Percentiles rank a stretch among this genome's conserved stretches.
phyloP scores from a whole-genome alignment of 2,888 invertebrate species.

The Conus canariensis region DNA sequence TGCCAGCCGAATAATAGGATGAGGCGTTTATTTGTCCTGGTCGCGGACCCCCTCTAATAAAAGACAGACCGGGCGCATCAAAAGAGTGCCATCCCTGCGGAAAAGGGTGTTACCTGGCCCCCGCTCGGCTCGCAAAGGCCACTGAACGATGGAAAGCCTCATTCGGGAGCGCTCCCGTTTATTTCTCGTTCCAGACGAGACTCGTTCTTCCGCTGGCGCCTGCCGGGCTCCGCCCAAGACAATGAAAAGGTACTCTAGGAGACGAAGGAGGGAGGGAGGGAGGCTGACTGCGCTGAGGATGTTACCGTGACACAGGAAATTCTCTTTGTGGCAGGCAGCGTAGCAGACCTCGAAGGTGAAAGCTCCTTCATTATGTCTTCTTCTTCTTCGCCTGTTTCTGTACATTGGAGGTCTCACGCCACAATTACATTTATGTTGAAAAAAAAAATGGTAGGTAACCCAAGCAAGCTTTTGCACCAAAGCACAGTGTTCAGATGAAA shows the following conservation, averaged over 20 bases:
- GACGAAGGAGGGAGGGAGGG: neutral
- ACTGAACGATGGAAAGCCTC: neutral
- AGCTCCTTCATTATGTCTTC: too few species aligned
- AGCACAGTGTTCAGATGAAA: too few species aligned
- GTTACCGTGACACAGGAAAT: too few species aligned
- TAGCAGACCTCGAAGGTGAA: too few species aligned
- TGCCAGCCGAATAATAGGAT: constrained; percentile 32
- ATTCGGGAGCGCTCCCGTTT: neutral
- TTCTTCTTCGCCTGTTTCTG: too few species aligned
- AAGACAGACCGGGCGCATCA: constrained; percentile 40
- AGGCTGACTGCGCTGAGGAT: neutral
- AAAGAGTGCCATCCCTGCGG: constrained; percentile 38
- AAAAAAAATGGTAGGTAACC: too few species aligned
- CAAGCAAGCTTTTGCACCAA: too few species aligned
- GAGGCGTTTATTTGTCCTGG: constrained; percentile 44
- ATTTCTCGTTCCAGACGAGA: constrained; percentile 20
- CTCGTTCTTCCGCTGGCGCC: neutral
- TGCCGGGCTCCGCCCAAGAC: constrained; percentile 12
- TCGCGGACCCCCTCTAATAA: constrained; percentile 35
- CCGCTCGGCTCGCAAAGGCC: too few species aligned
- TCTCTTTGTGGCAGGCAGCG: too few species aligned
- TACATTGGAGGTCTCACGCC: too few species aligned
- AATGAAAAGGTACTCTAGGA: neutral
- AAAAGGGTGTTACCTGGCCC: constrained; percentile 10
- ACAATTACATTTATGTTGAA: too few species aligned